These are phyloP conservation scores for Syngnathus acus DNA, from an alignment of 2,797 vertebrate species.

Conservation along the genomic window DNA sequence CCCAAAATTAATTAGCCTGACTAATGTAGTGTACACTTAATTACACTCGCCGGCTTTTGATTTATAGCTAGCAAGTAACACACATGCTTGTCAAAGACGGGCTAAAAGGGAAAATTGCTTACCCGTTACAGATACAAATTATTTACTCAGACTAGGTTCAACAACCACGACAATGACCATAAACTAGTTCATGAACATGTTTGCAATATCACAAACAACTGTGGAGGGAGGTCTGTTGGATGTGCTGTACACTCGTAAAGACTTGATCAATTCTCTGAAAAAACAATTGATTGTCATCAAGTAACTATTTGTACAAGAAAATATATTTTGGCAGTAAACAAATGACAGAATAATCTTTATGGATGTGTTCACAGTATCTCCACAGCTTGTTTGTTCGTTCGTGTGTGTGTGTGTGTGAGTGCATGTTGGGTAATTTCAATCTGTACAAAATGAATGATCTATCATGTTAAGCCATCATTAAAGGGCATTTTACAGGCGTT, in stretches of 20 bases:
- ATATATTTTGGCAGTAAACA: neutral
- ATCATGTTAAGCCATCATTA: conserved; percentile 62
- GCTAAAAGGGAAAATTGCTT: conserved; percentile 42
- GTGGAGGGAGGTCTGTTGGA: conserved; percentile 6
- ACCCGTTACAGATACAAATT: conserved; percentile 35
- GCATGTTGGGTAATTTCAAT: conserved; percentile 28
- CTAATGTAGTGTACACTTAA: conserved; percentile 83
- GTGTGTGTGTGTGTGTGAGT: conserved; percentile 4
- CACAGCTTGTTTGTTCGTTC: neutral
- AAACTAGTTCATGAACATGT: conserved; percentile 33
- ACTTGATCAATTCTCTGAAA: neutral
- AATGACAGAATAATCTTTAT: neutral
- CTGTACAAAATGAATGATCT: conserved; percentile 58
- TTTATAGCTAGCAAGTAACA: conserved; percentile 70
- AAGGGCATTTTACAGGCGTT: conserved; percentile 65
- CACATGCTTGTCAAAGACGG: conserved; percentile 55
- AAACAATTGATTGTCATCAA: neutral
- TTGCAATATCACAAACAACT: conserved; percentile 1
- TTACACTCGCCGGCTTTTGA: conserved; percentile 74
- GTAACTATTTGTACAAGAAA: neutral
- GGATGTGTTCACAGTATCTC: neutral
- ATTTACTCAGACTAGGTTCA: conserved; percentile 47
- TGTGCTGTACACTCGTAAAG: neutral
- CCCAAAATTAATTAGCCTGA: conserved; percentile 77
- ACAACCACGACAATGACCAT: conserved; percentile 29